A percentile compares a stretch with the other conserved stretches of the same genome.
Conservation (phyloP, 2,113 vertebrate genomes). For the Oncorhynchus masou region DNA sequence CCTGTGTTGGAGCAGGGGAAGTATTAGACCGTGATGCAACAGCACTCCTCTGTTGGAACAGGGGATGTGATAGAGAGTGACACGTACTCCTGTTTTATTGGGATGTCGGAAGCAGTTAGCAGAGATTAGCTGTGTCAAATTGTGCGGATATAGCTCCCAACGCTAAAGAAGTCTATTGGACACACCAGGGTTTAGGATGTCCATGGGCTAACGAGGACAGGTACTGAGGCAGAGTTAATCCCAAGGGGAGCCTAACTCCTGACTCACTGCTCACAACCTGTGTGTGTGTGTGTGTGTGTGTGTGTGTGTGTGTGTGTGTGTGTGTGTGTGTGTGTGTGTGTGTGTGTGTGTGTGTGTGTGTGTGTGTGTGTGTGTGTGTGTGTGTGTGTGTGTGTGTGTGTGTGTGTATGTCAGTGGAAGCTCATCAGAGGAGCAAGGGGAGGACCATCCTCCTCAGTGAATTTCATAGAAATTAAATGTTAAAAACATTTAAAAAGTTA, state of each 20-base stretch:
- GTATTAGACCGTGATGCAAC: constrained; percentile 12
- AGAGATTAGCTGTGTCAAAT: constrained; percentile 38
- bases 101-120: constrained; percentile 15
- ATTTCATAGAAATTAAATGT: no score
- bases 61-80: background rate
- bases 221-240: background rate
- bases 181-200: constrained; percentile 25
- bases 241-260: constrained; percentile 16
- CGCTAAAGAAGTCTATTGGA: constrained; percentile 26
- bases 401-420: background rate
- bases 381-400: background rate
- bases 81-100: background rate
- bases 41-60: no score
- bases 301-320: no score
- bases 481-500: no score
- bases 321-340: background rate
- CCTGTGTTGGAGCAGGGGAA: constrained; percentile 9
- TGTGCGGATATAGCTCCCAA: constrained; percentile 29
- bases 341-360: background rate
- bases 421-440: no score
- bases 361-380: no score
- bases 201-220: constrained; percentile 1
- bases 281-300: background rate
- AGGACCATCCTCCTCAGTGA: no score
- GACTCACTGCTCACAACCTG: constrained; percentile 13